Base-by-base conservation (phyloP, 2,888 invertebrate genomes). In the Yponomeuta malinellus region DNA sequence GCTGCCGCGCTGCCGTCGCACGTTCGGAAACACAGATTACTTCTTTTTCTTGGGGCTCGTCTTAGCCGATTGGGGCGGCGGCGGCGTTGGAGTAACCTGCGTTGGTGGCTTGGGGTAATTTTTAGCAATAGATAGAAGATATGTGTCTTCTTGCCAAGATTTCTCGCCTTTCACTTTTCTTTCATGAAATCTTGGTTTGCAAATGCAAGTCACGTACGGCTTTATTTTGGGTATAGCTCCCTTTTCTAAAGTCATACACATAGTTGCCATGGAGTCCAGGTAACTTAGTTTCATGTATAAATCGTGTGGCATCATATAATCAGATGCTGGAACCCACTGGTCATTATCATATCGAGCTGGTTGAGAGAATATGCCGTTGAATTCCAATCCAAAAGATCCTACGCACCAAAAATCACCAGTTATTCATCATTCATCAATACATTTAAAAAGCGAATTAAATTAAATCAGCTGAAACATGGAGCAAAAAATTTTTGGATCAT, bases 331-430 rank as follows among this genome's bases (percentile, higher is more conserved):
- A 71, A 74, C 76, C 94, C 94, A 94, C 74, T 77, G 75, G 33
- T 85, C 87, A 71, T 88, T 77, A 65, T 85, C 76, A 63, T 90
- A 82, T 70, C 82, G 85, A 80, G 86, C 90, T 8, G 94, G 94
- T 80, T 94, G 94, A 0, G 94, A 94, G 83, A 94, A 94, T 68
- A 87, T 81, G 10, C 94, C 87, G 67, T 92, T 84, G 72, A 90
- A 85, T 2, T 88, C 84, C 73, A 94, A 87, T 70, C 92, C 93
- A 81, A 93, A 94, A 12, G 92, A 81, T 63, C 94, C 94, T 93
- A 75, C 69, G 73, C 75, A 69, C 9, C 52, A 75, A 74, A 63
- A 72, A 63, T 9, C 66, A 63, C 43, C 43, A 8, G 9, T 43
- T 43, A 43, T 43, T 6, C 52, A 15, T 12, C 0, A 59, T 3